A percentile compares a stretch with the other conserved stretches of the same genome.
These are phyloP conservation scores for Malacosoma neustria DNA, from an alignment of 2,888 invertebrate genomes.

Conservation along the genomic window DNA sequence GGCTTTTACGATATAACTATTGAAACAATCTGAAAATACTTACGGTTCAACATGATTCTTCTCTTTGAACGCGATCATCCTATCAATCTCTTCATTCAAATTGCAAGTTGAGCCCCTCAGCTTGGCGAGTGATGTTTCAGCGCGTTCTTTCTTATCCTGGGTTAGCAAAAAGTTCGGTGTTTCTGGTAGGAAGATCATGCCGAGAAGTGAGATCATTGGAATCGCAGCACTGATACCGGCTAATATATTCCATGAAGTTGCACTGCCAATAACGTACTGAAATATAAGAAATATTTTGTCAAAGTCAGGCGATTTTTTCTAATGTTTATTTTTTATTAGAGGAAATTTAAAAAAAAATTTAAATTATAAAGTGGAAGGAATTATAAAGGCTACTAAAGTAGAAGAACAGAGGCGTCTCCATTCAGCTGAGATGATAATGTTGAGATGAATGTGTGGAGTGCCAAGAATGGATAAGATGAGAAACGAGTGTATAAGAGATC, in stretches of 20 bases:
- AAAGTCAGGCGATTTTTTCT: slow-evolving; percentile 1
- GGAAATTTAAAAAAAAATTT: no score
- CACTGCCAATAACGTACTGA: slow-evolving; percentile 77
- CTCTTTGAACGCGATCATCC: slow-evolving; percentile 75
- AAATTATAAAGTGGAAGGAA: no score
- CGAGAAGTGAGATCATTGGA: slow-evolving; percentile 74
- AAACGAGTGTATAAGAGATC: no score
- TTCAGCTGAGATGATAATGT: no score
- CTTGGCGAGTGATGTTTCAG: slow-evolving; percentile 71
- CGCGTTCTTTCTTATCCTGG: slow-evolving; percentile 74
- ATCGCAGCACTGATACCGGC: slow-evolving; percentile 78
- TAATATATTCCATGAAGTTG: slow-evolving; percentile 76
- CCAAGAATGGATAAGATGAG: no score
- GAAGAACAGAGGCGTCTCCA: no score
- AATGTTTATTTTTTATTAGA: no score
- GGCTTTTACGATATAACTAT: neutral
- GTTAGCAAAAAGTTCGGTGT: slow-evolving; percentile 82
- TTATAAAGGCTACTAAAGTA: no score
- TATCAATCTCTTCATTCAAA: slow-evolving; percentile 76
- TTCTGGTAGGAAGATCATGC: slow-evolving; percentile 80
- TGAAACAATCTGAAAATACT: no score
- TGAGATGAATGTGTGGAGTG: no score
- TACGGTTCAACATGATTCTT: slow-evolving; percentile 77
- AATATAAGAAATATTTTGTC: no score
- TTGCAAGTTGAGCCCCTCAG: slow-evolving; percentile 78